Percentiles rank a stretch among this genome's conserved stretches.
These are phyloP conservation scores for Apamea sordens DNA, from an alignment of 2,888 invertebrate species.

Conservation along the genomic window DNA sequence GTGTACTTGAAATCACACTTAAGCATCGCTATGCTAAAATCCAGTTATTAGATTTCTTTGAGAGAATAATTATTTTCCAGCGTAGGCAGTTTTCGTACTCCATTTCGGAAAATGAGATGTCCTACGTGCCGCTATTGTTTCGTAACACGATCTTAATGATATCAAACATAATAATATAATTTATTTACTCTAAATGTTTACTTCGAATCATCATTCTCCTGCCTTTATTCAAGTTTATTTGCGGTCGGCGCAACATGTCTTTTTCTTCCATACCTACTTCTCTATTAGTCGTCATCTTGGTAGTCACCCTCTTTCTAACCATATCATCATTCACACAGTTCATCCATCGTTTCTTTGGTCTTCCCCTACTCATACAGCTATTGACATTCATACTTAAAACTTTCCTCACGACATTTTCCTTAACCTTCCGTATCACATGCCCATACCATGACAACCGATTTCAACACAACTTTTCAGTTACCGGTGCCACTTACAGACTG, in stretches of 20 bases:
- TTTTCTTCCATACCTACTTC: not conserved
- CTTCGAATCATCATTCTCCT: not conserved
- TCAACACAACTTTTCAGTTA: not conserved
- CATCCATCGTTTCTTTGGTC: not conserved
- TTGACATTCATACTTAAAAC: not conserved
- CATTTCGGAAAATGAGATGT: not conserved
- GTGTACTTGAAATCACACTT: constrained; percentile 6
- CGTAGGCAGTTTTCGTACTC: not conserved
- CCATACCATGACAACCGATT: not conserved
- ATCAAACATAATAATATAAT: not conserved
- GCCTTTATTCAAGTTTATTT: not conserved
- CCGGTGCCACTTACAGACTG: not conserved
- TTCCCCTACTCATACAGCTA: not conserved
- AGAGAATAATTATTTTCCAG: constrained; percentile 7
- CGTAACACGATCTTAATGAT: not conserved
- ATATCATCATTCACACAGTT: not conserved
- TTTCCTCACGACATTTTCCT: not conserved
- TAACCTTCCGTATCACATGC: not conserved
- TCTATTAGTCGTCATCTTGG: not conserved
- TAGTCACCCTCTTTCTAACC: not conserved
- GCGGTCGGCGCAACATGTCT: not conserved
- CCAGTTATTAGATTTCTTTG: not conserved
- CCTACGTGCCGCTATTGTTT: constrained; percentile 1
- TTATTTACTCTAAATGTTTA: not conserved
- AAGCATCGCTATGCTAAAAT: not conserved